Percentiles rank a stretch among this genome's conserved stretches.
These are phyloP conservation scores for Castor canadensis DNA, from an alignment of 2,113 vertebrate genomes.

Conservation along the genomic window DNA sequence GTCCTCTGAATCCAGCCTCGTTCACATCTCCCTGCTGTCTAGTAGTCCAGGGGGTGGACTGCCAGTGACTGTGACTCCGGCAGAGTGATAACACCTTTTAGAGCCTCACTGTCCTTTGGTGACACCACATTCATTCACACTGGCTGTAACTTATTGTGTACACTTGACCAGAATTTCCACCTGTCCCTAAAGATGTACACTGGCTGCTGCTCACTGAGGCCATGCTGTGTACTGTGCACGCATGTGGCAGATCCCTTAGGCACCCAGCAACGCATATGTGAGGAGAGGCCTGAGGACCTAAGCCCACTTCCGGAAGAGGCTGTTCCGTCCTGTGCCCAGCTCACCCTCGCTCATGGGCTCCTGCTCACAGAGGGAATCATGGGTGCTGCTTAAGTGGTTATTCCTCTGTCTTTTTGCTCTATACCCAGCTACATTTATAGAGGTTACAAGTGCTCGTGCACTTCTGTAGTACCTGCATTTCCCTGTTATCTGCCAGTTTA, in stretches of 20 bases:
- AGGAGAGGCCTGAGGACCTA: background rate
- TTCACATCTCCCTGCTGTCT: accelerated
- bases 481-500: background rate
- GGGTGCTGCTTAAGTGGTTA: background rate
- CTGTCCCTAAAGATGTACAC: background rate
- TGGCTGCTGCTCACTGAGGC: background rate
- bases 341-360: background rate
- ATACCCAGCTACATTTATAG: background rate
- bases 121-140: accelerated
- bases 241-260: accelerated
- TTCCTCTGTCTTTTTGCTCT: background rate
- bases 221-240: accelerated
- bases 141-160: accelerated
- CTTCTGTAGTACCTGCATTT: background rate
- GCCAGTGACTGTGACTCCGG: background rate
- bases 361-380: background rate
- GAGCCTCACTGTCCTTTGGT: background rate
- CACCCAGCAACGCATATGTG: accelerated
- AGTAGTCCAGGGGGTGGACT: background rate
- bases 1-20: background rate
- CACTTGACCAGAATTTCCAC: accelerated
- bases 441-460: background rate
- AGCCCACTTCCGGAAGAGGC: background rate
- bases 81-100: background rate
- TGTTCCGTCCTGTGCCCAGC: background rate